Conservation (phyloP, 2,888 invertebrate species). For the Pseudococcus viburni region DNA sequence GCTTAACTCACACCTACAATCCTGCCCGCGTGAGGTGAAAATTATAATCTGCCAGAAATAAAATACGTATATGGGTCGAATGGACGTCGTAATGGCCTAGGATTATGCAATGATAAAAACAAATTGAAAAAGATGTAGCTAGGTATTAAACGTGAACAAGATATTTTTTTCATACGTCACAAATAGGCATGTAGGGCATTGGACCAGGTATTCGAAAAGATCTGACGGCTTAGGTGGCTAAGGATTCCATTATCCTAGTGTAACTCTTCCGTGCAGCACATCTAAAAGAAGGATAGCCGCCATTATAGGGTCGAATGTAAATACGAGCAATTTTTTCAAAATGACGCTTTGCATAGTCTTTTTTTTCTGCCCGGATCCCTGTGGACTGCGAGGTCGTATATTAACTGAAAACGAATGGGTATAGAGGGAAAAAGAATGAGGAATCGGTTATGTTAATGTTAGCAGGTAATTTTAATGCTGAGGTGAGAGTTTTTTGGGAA, state of each 20-base stretch:
- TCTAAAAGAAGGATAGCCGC: background rate
- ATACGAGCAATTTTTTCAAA: slow-evolving; percentile 5
- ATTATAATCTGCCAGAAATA: slow-evolving; percentile 19
- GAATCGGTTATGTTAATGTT: background rate
- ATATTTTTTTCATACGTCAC: slow-evolving; percentile 1
- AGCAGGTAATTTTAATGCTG: background rate
- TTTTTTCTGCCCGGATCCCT: background rate
- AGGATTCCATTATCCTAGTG: background rate
- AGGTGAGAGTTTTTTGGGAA: background rate
- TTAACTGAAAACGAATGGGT: slow-evolving; percentile 7
- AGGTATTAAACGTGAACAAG: background rate
- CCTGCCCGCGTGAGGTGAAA: background rate
- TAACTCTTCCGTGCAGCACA: background rate
- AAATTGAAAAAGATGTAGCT: slow-evolving; percentile 27
- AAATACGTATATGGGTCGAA: slow-evolving; percentile 2
- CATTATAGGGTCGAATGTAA: background rate
- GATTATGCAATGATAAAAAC: background rate
- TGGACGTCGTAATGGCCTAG: background rate
- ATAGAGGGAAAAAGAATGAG: background rate
- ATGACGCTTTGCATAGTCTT: slow-evolving; percentile 6
- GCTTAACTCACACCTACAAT: background rate
- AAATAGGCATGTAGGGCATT: background rate
- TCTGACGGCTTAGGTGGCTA: background rate
- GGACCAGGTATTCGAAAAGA: background rate
- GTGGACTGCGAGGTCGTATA: background rate